Evolutionary conservation across 2,797 vertebrate genomes (phyloP).

Genomic region (Mallotus villosus): DNA sequence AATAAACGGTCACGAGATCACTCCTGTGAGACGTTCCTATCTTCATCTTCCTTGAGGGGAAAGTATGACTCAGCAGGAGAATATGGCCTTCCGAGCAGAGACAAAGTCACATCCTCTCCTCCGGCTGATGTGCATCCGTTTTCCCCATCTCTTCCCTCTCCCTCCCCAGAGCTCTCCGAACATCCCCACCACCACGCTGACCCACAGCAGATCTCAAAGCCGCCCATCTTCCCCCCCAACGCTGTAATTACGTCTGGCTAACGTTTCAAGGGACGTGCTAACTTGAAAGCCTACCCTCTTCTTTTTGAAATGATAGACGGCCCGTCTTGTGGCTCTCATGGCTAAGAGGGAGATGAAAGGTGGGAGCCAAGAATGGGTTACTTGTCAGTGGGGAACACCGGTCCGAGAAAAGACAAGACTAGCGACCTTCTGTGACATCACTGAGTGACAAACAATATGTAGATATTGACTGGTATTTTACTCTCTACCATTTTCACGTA

Average conservation of each 20-base stretch:
- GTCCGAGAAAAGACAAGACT: slow-evolving; percentile 31
- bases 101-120: not conserved
- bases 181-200: slow-evolving; percentile 47
- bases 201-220: slow-evolving; percentile 51
- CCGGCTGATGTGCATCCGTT: not conserved
- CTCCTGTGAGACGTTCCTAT: slow-evolving; percentile 1
- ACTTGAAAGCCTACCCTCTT: slow-evolving; percentile 61
- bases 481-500: no score
- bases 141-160: slow-evolving; percentile 24
- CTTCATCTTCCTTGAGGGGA: not conserved
- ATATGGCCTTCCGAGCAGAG: not conserved
- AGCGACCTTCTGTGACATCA: slow-evolving; percentile 29
- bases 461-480: not conserved
- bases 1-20: slow-evolving; percentile 15
- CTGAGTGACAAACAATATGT: slow-evolving; percentile 22
- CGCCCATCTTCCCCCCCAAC: slow-evolving; percentile 33
- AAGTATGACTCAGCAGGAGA: not conserved
- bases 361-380: slow-evolving; percentile 46
- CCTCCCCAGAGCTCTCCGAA: slow-evolving; percentile 26
- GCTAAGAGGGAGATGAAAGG: slow-evolving; percentile 59
- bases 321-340: slow-evolving; percentile 44
- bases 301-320: slow-evolving; percentile 65
- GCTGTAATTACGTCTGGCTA: slow-evolving; percentile 63
- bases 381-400: slow-evolving; percentile 29
- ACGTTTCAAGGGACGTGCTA: slow-evolving; percentile 58